These are phyloP conservation scores for Muscicapa striata DNA, from an alignment of 2,797 vertebrate species.

Conservation along the genomic window DNA sequence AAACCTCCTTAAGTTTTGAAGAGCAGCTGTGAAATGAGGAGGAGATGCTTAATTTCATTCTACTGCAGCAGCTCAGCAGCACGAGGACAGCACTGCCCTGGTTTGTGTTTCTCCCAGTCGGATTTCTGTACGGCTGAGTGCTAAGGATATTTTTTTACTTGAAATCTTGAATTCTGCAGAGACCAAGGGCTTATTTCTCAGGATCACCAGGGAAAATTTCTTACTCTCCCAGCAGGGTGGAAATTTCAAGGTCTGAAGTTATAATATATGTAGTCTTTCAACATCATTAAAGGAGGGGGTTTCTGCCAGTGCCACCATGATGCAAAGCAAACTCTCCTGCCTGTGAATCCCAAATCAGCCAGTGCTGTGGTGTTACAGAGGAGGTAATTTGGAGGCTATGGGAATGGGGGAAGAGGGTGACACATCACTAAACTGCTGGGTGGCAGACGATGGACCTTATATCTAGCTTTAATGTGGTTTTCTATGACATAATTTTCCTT, in stretches of 20 bases:
- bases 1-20: background rate
- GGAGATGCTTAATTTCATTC: background rate
- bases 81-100: fast-evolving
- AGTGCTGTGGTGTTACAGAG: fast-evolving
- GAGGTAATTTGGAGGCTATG: background rate
- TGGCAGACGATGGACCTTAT: background rate
- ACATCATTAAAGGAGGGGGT: background rate
- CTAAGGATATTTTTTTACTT: background rate
- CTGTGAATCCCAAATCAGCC: background rate
- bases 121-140: background rate
- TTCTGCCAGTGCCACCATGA: background rate
- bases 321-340: background rate
- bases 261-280: background rate
- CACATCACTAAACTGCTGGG: background rate
- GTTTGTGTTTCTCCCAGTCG: background rate
- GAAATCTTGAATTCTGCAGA: slow-evolving; percentile 28
- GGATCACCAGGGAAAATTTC: background rate
- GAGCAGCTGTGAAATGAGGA: background rate
- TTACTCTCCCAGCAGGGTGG: background rate
- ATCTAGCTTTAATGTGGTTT: background rate
- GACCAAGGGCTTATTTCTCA: background rate
- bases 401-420: background rate
- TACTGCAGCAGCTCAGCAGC: background rate
- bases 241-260: slow-evolving; percentile 6
- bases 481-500: background rate